Conservation (phyloP, 2,888 invertebrate genomes). For the Mesorhabditis belari region DNA sequence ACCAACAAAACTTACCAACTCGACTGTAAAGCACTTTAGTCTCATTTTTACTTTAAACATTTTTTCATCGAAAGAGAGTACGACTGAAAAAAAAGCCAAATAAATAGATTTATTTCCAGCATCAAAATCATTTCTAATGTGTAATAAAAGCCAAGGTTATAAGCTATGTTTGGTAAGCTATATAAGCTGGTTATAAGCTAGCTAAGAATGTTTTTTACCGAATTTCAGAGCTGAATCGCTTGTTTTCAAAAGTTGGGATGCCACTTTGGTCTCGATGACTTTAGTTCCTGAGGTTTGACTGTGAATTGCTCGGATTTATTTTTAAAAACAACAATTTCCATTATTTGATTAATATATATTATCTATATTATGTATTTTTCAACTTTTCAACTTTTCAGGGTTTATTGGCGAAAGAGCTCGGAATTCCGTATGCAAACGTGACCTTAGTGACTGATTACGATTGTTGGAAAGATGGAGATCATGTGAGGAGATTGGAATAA, state of each 20-base stretch:
- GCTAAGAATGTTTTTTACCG: neutral
- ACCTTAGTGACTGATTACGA: conserved; percentile 98
- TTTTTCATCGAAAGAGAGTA: too few species aligned
- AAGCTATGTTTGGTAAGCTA: neutral
- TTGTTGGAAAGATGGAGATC: conserved; percentile 72
- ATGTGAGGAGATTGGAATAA: conserved; percentile 7
- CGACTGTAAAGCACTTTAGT: too few species aligned
- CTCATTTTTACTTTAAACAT: too few species aligned
- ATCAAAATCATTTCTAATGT: neutral
- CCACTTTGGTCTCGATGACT: conserved; percentile 90
- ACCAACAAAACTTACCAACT: too few species aligned
- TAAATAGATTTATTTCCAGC: too few species aligned
- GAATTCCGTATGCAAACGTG: conserved; percentile 80
- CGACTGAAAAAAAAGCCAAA: too few species aligned
- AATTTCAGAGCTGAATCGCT: conserved; percentile 69
- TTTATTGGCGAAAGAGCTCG: conserved; percentile 84
- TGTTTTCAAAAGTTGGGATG: conserved; percentile 79
- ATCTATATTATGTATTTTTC: conserved; percentile 5
- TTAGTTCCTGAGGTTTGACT: conserved; percentile 79
- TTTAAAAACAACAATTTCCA: neutral
- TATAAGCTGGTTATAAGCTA: neutral
- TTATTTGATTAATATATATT: neutral
- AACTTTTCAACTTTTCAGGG: conserved; percentile 61
- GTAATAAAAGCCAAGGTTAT: conserved; percentile 50
- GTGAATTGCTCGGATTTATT: neutral